phyloP scores from a whole-genome alignment of 1,140 invertebrate species.

The Danaus plexippus region DNA sequence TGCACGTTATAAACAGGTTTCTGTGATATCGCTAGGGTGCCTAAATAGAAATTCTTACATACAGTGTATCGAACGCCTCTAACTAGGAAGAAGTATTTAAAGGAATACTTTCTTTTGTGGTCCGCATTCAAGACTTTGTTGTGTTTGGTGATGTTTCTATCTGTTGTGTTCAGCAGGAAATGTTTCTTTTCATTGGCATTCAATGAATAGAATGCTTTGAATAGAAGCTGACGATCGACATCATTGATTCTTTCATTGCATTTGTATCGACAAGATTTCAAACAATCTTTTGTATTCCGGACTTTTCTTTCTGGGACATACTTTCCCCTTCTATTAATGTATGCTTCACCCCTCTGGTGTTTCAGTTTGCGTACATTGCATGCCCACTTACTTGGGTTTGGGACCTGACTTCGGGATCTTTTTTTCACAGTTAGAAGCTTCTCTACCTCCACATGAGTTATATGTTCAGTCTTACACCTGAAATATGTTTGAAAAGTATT shows the following conservation, averaged over 20 bases:
- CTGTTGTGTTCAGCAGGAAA: constrained; percentile 59
- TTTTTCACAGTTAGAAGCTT: constrained; percentile 21
- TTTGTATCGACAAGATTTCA: constrained; percentile 53
- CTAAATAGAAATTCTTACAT: constrained; percentile 65
- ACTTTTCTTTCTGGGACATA: constrained; percentile 50
- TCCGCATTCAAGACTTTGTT: constrained; percentile 28
- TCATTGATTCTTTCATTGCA: constrained; percentile 54
- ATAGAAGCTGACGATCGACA: constrained; percentile 54
- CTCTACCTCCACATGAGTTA: constrained; percentile 18
- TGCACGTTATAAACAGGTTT: constrained; percentile 65
- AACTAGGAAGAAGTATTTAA: constrained; percentile 61
- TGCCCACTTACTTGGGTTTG: constrained; percentile 53
- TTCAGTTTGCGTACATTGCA: constrained; percentile 57
- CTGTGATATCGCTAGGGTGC: constrained; percentile 61
- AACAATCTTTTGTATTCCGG: constrained; percentile 54
- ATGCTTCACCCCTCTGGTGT: constrained; percentile 59
- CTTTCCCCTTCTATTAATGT: constrained; percentile 56
- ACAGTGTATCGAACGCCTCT: constrained; percentile 47
- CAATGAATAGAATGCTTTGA: constrained; percentile 62
- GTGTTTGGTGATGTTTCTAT: constrained; percentile 43
- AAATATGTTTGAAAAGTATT: constrained; percentile 19
- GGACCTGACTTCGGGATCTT: constrained; percentile 31
- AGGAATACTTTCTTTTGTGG: constrained; percentile 49
- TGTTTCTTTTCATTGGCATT: constrained; percentile 62
- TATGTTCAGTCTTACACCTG: constrained; percentile 38